Evolutionary conservation across 64 coral and sea anemone species (phyloP).

Genomic region (Actinia equina): DNA sequence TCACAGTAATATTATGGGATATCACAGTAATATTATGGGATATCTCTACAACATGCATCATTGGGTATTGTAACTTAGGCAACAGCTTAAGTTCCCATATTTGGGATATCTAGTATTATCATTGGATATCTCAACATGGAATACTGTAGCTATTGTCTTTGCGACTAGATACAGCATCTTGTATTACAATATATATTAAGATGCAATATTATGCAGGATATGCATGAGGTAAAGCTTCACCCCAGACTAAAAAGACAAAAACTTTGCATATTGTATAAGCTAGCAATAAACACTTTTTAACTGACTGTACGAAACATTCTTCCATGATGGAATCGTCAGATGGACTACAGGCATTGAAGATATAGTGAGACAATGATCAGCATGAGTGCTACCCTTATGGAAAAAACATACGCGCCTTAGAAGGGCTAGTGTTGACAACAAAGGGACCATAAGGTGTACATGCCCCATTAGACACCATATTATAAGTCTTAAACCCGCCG

Average conservation of each 20-base stretch:
- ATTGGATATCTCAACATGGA: neutral
- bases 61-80: neutral
- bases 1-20: constrained; percentile 4
- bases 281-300: neutral
- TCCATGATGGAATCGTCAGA: neutral
- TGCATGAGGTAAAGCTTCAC: neutral
- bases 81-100: neutral
- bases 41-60: neutral
- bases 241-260: no score
- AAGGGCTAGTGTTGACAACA: constrained; percentile 68
- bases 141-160: no score
- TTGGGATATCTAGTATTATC: neutral
- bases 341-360: no score
- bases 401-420: constrained; percentile 66
- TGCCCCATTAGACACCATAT: constrained; percentile 60
- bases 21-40: neutral
- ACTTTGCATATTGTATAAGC: no score
- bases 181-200: no score
- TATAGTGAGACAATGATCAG: no score
- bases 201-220: neutral
- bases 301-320: neutral
- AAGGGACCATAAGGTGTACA: constrained; percentile 66
- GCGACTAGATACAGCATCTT: no score
- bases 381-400: constrained; percentile 11
- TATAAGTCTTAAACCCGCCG: constrained; percentile 73